phyloP scores from a whole-genome alignment of 2,888 invertebrate genomes.

The Nebria salina region DNA sequence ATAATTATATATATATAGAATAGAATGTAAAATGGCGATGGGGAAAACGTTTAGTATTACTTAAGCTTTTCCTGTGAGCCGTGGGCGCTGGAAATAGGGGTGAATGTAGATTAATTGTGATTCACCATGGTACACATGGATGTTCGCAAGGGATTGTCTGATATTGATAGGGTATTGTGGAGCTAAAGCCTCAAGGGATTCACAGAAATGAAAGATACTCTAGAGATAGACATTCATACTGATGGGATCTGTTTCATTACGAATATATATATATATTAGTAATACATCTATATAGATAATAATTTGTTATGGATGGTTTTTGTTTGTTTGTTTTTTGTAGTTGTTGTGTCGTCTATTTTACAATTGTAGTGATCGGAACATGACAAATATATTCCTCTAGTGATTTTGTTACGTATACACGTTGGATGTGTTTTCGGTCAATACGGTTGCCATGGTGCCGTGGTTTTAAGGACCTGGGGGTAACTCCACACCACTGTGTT shows the following conservation, averaged over 20 bases:
- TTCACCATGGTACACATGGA: neutral
- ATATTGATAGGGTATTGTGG: neutral
- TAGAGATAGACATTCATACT: neutral
- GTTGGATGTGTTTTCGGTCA: neutral
- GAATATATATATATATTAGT: too few species aligned
- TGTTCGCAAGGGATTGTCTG: neutral
- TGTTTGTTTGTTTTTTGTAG: too few species aligned
- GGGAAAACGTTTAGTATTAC: neutral
- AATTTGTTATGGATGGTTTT: too few species aligned
- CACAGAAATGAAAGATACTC: neutral
- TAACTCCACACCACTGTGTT: neutral
- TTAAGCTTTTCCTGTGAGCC: neutral
- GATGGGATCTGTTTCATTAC: neutral
- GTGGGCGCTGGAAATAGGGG: neutral
- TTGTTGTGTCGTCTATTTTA: too few species aligned
- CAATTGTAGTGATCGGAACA: neutral
- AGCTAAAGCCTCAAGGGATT: neutral
- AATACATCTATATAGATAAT: too few species aligned
- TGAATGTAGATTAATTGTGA: neutral
- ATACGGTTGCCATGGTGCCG: neutral
- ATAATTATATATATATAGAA: neutral
- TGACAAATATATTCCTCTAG: neutral
- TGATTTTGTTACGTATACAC: neutral
- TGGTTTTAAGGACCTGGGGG: neutral
- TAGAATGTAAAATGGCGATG: neutral